A percentile compares a stretch with the other conserved stretches of the same genome.
These are phyloP conservation scores for Pygoscelis adeliae DNA, from an alignment of 2,113 vertebrate genomes.

Conservation along the genomic window DNA sequence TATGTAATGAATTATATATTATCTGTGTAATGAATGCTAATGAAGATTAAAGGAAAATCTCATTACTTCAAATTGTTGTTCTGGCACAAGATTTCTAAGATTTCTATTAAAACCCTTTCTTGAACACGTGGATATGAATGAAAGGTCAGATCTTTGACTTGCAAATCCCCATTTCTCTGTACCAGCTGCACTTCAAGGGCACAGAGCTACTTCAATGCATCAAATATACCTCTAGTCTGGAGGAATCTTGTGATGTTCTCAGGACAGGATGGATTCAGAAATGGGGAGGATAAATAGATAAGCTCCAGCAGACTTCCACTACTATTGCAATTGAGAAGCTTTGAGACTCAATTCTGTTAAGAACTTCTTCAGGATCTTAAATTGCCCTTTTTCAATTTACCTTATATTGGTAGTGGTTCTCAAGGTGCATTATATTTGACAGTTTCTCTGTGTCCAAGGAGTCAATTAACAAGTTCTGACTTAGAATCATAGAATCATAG, in stretches of 20 bases:
- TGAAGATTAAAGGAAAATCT: slow-evolving; percentile 29
- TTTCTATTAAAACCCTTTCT: neutral
- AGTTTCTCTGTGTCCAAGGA: neutral
- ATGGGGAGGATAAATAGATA: neutral
- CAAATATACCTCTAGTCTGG: neutral
- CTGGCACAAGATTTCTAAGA: neutral
- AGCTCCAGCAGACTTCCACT: neutral
- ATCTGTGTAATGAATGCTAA: neutral
- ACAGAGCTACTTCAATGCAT: neutral
- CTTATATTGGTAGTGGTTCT: neutral
- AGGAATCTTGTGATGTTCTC: neutral
- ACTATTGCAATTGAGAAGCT: neutral
- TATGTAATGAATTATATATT: neutral
- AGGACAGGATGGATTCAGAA: neutral
- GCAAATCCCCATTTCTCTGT: neutral
- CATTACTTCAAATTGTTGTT: slow-evolving; percentile 6
- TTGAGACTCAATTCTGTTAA: neutral
- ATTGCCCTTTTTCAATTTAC: neutral
- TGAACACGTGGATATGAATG: neutral
- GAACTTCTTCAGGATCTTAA: neutral
- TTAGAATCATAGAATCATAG: too few relatives aligned
- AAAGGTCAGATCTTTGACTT: slow-evolving; percentile 2
- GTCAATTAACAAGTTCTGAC: neutral
- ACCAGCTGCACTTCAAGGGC: neutral
- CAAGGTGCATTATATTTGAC: neutral